These are phyloP conservation scores for Trichopoda pennipes DNA, from an alignment of 2,888 invertebrate species.

Conservation along the genomic window DNA sequence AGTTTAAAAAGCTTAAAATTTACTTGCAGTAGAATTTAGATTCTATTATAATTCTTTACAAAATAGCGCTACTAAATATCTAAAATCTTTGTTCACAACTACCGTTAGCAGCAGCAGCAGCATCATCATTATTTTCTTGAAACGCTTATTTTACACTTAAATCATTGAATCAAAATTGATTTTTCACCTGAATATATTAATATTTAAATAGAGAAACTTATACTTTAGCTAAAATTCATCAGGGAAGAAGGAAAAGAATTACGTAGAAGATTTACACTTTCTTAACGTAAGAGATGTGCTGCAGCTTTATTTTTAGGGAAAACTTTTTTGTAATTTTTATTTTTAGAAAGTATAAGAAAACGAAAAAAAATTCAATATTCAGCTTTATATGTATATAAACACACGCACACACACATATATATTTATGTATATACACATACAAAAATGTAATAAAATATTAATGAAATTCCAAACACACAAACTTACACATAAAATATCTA, in stretches of 20 bases:
- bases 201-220: conserved; percentile 54
- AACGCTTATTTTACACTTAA: conserved; percentile 50
- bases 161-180: conserved; percentile 67
- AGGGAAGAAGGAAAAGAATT: conserved; percentile 12
- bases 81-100: neutral
- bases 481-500: conserved; percentile 15
- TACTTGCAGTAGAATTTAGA: neutral
- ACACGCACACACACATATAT: conserved; percentile 30
- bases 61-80: neutral
- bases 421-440: too few species aligned
- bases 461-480: conserved; percentile 78
- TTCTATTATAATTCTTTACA: neutral
- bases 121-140: conserved; percentile 6
- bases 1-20: neutral
- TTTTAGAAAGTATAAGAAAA: conserved; percentile 34
- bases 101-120: neutral
- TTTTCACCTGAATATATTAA: conserved; percentile 67
- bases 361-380: conserved; percentile 2
- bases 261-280: conserved; percentile 18
- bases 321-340: conserved; percentile 41
- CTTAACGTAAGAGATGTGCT: conserved; percentile 12
- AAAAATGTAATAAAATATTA: conserved; percentile 75
- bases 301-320: neutral
- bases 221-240: conserved; percentile 8
- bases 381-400: neutral